These are phyloP conservation scores for Macropus fuliginosus DNA, from an alignment of 2,797 vertebrate species.

Conservation along the genomic window DNA sequence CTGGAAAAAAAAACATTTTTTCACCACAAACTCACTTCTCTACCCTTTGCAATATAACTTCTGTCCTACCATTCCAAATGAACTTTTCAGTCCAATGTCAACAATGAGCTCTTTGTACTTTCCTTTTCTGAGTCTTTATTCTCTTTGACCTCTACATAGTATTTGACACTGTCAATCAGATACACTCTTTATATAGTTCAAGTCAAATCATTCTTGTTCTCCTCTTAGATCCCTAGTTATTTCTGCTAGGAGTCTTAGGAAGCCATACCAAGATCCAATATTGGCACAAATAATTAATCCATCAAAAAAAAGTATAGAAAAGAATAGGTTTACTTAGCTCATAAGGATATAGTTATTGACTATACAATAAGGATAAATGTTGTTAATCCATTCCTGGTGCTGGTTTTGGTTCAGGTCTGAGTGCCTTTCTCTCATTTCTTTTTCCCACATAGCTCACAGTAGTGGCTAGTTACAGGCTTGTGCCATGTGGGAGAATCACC, in stretches of 20 bases:
- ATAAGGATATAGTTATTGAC: background rate
- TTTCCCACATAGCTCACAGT: background rate
- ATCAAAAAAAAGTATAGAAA: background rate
- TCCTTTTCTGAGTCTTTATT: background rate
- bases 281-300: background rate
- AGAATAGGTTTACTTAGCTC: background rate
- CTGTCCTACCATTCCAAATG: background rate
- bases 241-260: background rate
- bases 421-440: background rate
- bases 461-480: background rate
- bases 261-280: background rate
- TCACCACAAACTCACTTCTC: background rate
- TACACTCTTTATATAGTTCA: background rate
- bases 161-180: background rate
- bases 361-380: background rate
- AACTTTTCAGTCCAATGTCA: background rate
- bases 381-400: background rate
- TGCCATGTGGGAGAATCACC: background rate
- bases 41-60: background rate
- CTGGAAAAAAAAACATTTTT: background rate
- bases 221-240: background rate
- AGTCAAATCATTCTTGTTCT: background rate
- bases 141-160: background rate
- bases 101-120: background rate
- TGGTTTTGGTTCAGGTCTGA: background rate